A percentile compares a stretch with the other conserved stretches of the same genome.
Conservation (phyloP, 2,888 invertebrate species). For the Euplagia quadripunctaria region DNA sequence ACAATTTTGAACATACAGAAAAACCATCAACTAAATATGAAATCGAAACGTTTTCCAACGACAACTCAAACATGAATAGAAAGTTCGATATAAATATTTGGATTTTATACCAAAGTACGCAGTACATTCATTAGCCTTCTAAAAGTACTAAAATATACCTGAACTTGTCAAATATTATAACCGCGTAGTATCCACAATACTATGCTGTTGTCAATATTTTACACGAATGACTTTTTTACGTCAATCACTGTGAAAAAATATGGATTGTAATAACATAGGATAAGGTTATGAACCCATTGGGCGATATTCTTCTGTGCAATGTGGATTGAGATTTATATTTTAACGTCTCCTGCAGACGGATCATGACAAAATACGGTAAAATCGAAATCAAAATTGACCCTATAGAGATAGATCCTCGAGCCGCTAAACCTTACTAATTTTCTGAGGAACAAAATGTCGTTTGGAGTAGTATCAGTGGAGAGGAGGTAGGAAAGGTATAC, state of each 20-base stretch:
- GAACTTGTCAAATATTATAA: background rate
- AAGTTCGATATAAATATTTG: background rate
- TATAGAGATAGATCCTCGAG: too few relatives aligned
- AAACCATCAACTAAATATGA: too few relatives aligned
- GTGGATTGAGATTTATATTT: too few relatives aligned
- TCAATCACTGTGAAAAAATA: conserved; percentile 8
- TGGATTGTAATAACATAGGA: background rate
- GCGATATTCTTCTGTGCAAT: background rate
- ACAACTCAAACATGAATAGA: conserved; percentile 2
- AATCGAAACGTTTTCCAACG: background rate
- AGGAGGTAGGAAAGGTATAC: too few relatives aligned
- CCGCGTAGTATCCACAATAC: background rate
- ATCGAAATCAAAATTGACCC: too few relatives aligned
- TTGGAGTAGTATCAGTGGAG: too few relatives aligned
- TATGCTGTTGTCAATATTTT: background rate
- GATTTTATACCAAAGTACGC: background rate
- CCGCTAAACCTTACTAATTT: too few relatives aligned
- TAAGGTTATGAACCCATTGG: background rate
- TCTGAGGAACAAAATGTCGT: too few relatives aligned
- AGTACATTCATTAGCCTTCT: background rate
- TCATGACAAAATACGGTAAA: too few relatives aligned
- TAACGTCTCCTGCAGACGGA: too few relatives aligned
- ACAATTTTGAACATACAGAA: too few relatives aligned
- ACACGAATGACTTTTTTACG: background rate
- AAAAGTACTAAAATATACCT: conserved; percentile 1